Evolutionary conservation across 2,888 invertebrate species (phyloP).

Genomic region (Caenorhabditis sp.): DNA sequence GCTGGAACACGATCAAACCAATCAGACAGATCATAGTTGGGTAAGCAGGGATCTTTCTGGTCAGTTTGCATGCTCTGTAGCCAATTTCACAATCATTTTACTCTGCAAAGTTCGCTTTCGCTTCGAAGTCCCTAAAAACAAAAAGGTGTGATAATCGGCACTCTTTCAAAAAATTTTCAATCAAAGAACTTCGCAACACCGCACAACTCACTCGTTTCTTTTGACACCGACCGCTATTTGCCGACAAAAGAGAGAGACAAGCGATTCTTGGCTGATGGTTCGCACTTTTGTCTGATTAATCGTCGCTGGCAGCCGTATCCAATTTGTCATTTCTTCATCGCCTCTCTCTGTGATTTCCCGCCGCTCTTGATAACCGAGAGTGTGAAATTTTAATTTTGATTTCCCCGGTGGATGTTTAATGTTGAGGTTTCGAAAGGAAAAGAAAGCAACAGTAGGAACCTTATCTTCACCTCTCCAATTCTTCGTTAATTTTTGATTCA

Average conservation of each 20-base stretch:
- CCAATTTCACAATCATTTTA: too few species aligned
- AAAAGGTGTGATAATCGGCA: slow-evolving; percentile 31
- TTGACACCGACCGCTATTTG: slow-evolving; percentile 9
- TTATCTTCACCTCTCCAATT: too few species aligned
- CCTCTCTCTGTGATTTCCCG: slow-evolving; percentile 13
- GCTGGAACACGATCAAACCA: slow-evolving; percentile 6
- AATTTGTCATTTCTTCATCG: slow-evolving; percentile 19
- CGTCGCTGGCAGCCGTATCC: slow-evolving; percentile 6
- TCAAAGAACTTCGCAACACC: neutral
- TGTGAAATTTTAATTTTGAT: slow-evolving; percentile 2
- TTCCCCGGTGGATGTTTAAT: neutral
- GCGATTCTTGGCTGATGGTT: neutral
- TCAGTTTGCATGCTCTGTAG: too few species aligned
- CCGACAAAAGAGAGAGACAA: slow-evolving; percentile 22
- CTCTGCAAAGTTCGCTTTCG: neutral
- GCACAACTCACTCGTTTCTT: neutral
- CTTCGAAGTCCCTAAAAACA: neutral
- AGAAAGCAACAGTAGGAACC: too few species aligned
- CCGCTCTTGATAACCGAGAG: slow-evolving; percentile 8
- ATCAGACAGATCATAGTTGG: too few species aligned
- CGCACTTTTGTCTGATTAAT: slow-evolving; percentile 23
- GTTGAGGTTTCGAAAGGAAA: neutral
- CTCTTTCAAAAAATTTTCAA: slow-evolving; percentile 1
- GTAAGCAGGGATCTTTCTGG: too few species aligned
- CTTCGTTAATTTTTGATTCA: too few species aligned